Evolutionary conservation across 2,888 invertebrate species (phyloP).

Genomic region (Epistrophe grossulariae): DNA sequence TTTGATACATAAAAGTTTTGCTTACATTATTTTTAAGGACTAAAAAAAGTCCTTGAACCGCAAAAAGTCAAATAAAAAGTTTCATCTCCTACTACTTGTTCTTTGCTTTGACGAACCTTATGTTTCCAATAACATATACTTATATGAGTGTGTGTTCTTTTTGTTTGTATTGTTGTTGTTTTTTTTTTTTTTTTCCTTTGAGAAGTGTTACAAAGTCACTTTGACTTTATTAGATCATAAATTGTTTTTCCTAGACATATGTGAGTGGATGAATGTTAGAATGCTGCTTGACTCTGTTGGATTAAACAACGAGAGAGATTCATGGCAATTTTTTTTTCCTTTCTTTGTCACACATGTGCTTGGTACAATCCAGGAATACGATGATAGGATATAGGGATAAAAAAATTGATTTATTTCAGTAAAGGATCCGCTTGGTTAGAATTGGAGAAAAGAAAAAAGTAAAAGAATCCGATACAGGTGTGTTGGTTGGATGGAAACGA

Average conservation of each 20-base stretch:
- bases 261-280: constrained; percentile 69
- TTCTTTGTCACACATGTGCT: constrained; percentile 36
- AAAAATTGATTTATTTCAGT: constrained; percentile 69
- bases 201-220: constrained; percentile 69
- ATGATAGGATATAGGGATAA: constrained; percentile 30
- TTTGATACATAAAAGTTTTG: constrained; percentile 22
- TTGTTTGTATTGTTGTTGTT: neutral
- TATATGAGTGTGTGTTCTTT: neutral
- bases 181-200: neutral
- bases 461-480: neutral
- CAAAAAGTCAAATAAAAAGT: constrained; percentile 23
- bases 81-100: neutral
- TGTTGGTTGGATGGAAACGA: neutral
- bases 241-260: constrained; percentile 65
- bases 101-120: neutral
- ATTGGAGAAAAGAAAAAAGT: neutral
- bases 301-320: constrained; percentile 66
- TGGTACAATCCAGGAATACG: constrained; percentile 6
- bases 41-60: constrained; percentile 19
- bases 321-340: constrained; percentile 46
- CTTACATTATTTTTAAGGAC: constrained; percentile 34
- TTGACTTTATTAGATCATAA: constrained; percentile 75
- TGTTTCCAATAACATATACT: neutral
- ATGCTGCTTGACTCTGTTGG: constrained; percentile 55
- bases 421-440: constrained; percentile 21